phyloP scores from a whole-genome alignment of 1,140 invertebrate species.

The Oedothorax gibbosus region DNA sequence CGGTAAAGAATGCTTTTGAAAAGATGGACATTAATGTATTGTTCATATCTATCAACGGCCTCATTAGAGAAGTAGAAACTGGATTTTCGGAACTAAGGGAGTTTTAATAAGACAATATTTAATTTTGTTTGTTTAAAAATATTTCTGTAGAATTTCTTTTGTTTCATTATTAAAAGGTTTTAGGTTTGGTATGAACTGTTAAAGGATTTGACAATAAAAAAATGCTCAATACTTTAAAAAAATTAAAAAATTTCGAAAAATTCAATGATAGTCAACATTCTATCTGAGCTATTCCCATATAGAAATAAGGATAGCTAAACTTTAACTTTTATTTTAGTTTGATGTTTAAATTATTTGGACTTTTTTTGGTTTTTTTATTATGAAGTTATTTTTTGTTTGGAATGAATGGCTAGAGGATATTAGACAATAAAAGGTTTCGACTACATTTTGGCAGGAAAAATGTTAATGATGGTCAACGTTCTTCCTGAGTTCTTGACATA shows the following conservation, averaged over 20 bases:
- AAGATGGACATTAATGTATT: constrained; percentile 48
- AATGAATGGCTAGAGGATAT: not conserved
- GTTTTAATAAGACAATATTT: not conserved
- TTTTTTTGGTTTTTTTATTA: not conserved
- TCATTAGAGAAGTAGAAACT: constrained; percentile 37
- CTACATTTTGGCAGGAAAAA: too few relatives aligned
- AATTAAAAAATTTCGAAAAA: not conserved
- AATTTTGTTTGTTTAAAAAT: not conserved
- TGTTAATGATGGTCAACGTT: too few relatives aligned
- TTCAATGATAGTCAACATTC: not conserved
- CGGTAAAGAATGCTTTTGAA: constrained; percentile 19
- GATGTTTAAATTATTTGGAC: not conserved
- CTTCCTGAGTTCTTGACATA: too few relatives aligned
- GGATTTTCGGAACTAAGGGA: not conserved
- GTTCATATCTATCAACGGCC: constrained; percentile 30
- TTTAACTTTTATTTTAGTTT: too few relatives aligned
- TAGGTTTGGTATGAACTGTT: not conserved
- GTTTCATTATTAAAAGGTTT: not conserved
- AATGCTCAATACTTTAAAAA: not conserved
- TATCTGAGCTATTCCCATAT: too few relatives aligned
- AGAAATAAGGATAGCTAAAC: too few relatives aligned
- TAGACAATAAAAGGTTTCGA: not conserved
- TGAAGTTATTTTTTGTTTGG: too few relatives aligned
- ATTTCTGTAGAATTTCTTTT: not conserved
- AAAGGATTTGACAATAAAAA: not conserved